A percentile compares a stretch with the other conserved stretches of the same genome.
Evolutionary conservation across 2,113 vertebrate genomes (phyloP).

Genomic region (Paralichthys olivaceus): DNA sequence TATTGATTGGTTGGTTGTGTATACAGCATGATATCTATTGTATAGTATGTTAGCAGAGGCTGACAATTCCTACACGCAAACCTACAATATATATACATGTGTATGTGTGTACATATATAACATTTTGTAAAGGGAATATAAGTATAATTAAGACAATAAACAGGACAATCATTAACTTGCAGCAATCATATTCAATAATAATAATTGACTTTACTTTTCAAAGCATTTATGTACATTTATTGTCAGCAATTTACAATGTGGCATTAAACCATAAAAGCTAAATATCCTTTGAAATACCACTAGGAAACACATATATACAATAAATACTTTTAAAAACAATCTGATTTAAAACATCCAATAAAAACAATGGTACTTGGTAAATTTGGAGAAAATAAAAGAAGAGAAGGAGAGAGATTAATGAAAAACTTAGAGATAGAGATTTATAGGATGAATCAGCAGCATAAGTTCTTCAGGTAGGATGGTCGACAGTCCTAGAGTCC

Average conservation of each 20-base stretch:
- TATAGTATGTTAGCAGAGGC: too few relatives aligned
- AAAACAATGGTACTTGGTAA: constrained; percentile 9
- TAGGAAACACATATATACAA: constrained; percentile 62
- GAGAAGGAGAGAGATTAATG: not conserved
- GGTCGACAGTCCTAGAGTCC: not conserved
- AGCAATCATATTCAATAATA: too few relatives aligned
- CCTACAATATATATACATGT: too few relatives aligned
- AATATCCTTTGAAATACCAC: not conserved
- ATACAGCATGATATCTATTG: too few relatives aligned
- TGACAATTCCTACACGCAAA: too few relatives aligned
- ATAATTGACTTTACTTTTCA: too few relatives aligned
- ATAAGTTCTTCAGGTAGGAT: not conserved
- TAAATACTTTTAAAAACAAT: constrained; percentile 47
- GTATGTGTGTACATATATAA: too few relatives aligned
- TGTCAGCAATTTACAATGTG: constrained; percentile 3
- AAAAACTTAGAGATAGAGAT: too few relatives aligned
- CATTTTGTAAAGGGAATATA: too few relatives aligned
- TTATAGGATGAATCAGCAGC: constrained; percentile 30
- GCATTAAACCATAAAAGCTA: not conserved
- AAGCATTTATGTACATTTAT: constrained; percentile 33
- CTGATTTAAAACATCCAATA: not conserved
- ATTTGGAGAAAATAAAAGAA: not conserved
- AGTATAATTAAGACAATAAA: too few relatives aligned
- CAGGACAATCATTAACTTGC: too few relatives aligned
- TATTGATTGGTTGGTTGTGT: too few relatives aligned